phyloP scores from a whole-genome alignment of 1,140 invertebrate genomes.

The Chironomus tepperi region DNA sequence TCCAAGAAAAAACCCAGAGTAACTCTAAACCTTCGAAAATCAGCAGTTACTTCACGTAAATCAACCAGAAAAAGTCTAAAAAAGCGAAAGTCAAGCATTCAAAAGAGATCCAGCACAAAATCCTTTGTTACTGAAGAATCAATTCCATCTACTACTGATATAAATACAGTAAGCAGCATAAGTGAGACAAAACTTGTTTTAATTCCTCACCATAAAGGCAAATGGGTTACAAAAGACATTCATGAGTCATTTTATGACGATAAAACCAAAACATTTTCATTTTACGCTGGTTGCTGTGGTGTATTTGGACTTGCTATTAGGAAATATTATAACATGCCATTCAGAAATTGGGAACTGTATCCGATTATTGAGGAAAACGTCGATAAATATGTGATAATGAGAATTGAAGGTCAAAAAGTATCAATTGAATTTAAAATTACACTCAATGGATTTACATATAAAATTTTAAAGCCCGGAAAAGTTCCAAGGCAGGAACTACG shows the following conservation, averaged over 20 bases:
- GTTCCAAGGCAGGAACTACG: neutral
- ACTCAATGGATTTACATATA: neutral
- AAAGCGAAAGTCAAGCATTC: neutral
- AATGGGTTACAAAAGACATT: neutral
- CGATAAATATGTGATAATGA: neutral
- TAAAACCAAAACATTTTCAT: neutral
- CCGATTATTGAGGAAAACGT: neutral
- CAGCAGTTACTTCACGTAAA: neutral
- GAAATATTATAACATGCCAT: neutral
- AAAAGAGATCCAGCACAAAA: neutral
- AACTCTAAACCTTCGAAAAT: too few species aligned
- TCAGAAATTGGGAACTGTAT: neutral
- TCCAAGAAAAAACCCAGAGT: too few species aligned
- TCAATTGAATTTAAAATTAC: conserved; percentile 7
- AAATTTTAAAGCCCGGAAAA: neutral
- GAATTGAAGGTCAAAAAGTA: neutral
- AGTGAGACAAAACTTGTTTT: neutral
- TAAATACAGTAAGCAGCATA: too few species aligned
- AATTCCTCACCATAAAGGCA: neutral
- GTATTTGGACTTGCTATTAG: neutral
- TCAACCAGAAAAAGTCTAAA: neutral
- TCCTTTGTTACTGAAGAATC: too few species aligned
- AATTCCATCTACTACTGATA: too few species aligned
- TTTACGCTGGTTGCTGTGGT: neutral
- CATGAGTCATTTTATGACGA: neutral